Percentiles rank a stretch among this genome's conserved stretches.
phyloP scores from a whole-genome alignment of 2,888 invertebrate species.

The Leucoma salicis region DNA sequence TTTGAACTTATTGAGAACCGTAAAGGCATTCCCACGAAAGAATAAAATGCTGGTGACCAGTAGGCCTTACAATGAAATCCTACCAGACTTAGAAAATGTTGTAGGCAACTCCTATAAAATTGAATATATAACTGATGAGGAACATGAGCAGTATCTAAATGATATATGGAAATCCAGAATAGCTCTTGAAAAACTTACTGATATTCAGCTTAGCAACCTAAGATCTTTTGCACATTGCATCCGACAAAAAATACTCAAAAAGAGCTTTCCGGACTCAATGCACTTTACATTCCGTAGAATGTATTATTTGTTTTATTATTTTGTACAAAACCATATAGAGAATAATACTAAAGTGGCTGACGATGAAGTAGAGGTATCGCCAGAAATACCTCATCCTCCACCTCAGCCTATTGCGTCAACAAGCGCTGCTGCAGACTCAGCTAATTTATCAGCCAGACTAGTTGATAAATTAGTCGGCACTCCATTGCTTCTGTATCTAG shows the following conservation, averaged over 20 bases:
- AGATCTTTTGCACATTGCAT: slow-evolving; percentile 2
- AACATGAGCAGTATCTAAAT: slow-evolving; percentile 14
- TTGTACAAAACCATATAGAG: background rate
- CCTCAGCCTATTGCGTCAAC: background rate
- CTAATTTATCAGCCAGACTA: background rate
- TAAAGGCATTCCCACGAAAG: slow-evolving; percentile 1
- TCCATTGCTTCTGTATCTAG: slow-evolving; percentile 19
- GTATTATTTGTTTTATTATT: slow-evolving; percentile 3
- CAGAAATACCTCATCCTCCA: too few relatives aligned
- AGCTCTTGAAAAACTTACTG: slow-evolving; percentile 5
- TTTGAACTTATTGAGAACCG: slow-evolving; percentile 1
- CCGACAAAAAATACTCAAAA: background rate
- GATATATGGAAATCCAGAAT: slow-evolving; percentile 14
- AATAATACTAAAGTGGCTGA: background rate
- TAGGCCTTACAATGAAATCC: slow-evolving; percentile 21
- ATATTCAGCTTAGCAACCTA: slow-evolving; percentile 13
- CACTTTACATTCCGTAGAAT: slow-evolving; percentile 2
- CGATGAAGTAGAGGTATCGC: background rate
- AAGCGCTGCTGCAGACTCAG: background rate
- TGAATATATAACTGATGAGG: slow-evolving; percentile 5
- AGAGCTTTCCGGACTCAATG: background rate
- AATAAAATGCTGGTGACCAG: slow-evolving; percentile 21
- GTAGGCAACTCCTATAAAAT: slow-evolving; percentile 15
- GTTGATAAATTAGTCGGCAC: slow-evolving; percentile 4
- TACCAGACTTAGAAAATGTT: slow-evolving; percentile 10